phyloP scores from a whole-genome alignment of 1,140 invertebrate genomes.

The Pseudomyrmex dendroicus region DNA sequence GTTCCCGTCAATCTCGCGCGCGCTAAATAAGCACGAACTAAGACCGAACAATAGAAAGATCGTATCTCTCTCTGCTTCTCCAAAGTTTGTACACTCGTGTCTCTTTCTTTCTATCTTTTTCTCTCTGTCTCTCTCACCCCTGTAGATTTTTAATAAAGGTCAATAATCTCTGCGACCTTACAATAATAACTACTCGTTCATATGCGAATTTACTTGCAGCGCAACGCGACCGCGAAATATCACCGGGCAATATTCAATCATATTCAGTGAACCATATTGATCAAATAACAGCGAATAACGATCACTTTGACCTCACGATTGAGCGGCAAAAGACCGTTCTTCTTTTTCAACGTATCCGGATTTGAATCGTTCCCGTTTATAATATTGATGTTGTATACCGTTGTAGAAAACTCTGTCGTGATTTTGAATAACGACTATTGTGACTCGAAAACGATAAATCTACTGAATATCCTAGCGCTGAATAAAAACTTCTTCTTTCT shows the following conservation, averaged over 20 bases:
- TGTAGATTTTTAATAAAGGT: slow-evolving; percentile 22
- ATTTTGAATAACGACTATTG: not conserved
- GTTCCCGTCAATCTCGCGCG: slow-evolving; percentile 30
- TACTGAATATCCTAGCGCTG: no score
- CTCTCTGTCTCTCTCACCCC: no score
- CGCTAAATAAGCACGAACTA: slow-evolving; percentile 39
- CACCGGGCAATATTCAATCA: not conserved
- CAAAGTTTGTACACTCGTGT: slow-evolving; percentile 2
- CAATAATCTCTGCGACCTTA: not conserved
- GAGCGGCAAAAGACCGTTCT: not conserved
- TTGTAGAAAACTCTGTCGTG: not conserved
- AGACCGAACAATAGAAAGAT: slow-evolving; percentile 46
- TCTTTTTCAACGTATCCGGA: not conserved
- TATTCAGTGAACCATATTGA: slow-evolving; percentile 13
- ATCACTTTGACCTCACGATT: slow-evolving; percentile 29
- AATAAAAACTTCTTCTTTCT: no score
- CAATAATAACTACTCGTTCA: slow-evolving; percentile 13
- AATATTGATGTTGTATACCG: not conserved
- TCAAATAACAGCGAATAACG: not conserved
- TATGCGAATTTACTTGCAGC: slow-evolving; percentile 10
- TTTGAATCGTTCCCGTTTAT: slow-evolving; percentile 21
- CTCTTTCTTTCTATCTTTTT: not conserved
- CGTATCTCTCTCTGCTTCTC: slow-evolving; percentile 16
- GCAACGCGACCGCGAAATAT: slow-evolving; percentile 28
- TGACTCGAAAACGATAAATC: not conserved